phyloP scores from a whole-genome alignment of 2,113 vertebrate genomes.

The Coregonus clupeaformis region DNA sequence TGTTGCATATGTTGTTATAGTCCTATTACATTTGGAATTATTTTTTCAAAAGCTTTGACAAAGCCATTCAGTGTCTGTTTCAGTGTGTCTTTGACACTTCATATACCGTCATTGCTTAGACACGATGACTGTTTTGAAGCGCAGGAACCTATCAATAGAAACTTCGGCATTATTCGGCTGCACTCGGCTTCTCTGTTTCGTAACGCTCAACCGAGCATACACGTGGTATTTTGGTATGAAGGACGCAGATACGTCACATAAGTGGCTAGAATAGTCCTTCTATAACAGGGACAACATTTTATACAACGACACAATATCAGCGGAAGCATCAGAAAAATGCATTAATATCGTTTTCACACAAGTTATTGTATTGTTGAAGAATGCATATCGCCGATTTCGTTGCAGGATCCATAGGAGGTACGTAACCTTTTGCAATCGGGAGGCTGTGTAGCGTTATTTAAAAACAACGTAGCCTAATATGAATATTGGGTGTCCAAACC shows the following conservation, averaged over 20 bases:
- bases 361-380: conserved; percentile 1
- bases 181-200: conserved; percentile 12
- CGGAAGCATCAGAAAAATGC: neutral
- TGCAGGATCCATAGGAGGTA: conserved; percentile 91
- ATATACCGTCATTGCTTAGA: too few relatives aligned
- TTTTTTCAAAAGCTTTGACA: too few relatives aligned
- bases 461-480: too few relatives aligned
- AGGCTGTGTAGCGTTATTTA: too few relatives aligned
- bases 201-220: neutral
- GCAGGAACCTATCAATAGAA: neutral
- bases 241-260: neutral
- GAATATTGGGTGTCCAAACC: too few relatives aligned
- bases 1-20: too few relatives aligned
- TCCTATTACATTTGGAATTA: too few relatives aligned
- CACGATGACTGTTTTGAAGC: too few relatives aligned
- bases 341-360: neutral
- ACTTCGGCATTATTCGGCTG: conserved; percentile 30
- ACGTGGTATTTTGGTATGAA: neutral
- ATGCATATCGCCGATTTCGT: conserved; percentile 87
- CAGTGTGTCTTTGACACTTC: too few relatives aligned
- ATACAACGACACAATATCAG: neutral
- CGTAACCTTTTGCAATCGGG: too few relatives aligned
- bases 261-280: neutral
- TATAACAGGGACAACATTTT: neutral
- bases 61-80: too few relatives aligned